Base-by-base conservation (phyloP, 2,888 invertebrate species). In the Nemapogon koenigi region DNA sequence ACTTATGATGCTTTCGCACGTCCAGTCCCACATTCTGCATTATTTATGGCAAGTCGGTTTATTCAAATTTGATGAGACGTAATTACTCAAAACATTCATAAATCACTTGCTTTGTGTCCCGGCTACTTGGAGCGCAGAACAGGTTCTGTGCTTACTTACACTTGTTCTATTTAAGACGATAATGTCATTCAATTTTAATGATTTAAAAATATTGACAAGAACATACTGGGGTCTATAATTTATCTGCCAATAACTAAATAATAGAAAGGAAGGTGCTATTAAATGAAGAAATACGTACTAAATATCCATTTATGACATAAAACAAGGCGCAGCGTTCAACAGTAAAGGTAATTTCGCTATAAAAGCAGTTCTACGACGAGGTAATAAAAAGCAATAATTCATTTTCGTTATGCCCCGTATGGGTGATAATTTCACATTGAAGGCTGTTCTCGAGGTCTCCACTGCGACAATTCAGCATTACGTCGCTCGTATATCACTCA, bases 1-100 rank as follows among this genome's bases (percentile, higher is more conserved):
- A 72, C 70, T 71, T 70, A 70, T 66, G 62, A 62, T 59, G 57
- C 60, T 66, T 66, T 65, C 56, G 65, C 65, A 59, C 61, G 58
- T 59, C 58, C 58, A 35, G 11, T 26, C 27, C 55, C 62, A 55
- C 51, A 52, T 53, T 52, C 57, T 56, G 63, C 65, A 48, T 52
- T 50, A 69, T 72, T 72, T 72, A 70, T 65, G 62, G 69, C 59
- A 60, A 65, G 61, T 64, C 60, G 61, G 64, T 67, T 72, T 76
- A 76, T 75, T 75, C 67, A 75, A 75, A 75, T 75, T 75, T 73
- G 73, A 78, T 76, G 72, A 68, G 71, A 68, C 68, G 66, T 72
- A 65, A 76, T 76, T 73, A 75, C 63, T 75, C 75, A 73, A 69
- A 73, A 70, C 69, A 71, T 47, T 52, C 57, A 75, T 78, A 76